Conservation (phyloP, 2,888 invertebrate genomes). For the Allolobophora icterica region DNA sequence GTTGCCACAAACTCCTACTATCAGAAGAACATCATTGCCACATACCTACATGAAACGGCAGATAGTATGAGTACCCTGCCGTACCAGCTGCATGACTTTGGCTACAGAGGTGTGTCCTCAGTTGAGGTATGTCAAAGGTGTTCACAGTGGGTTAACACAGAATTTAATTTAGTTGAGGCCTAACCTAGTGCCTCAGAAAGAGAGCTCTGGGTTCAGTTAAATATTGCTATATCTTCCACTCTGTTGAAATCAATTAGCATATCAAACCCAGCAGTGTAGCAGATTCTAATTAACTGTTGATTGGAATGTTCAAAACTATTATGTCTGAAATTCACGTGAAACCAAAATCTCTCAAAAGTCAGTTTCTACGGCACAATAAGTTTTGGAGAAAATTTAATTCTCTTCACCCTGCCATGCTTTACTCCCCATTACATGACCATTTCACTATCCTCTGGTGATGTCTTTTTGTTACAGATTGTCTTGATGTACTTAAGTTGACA, state of each 20-base stretch:
- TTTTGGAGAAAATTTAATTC: no score
- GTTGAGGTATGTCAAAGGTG: conserved; percentile 63
- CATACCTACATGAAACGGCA: conserved; percentile 64
- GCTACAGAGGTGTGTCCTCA: conserved; percentile 66
- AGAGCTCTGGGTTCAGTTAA: neutral
- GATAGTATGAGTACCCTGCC: conserved; percentile 62
- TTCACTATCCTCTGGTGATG: no score
- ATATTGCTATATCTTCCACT: neutral
- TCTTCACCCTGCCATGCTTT: no score
- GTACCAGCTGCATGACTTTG: conserved; percentile 68
- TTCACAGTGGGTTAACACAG: neutral
- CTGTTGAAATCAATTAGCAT: neutral
- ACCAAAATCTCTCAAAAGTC: no score
- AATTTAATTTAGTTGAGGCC: neutral
- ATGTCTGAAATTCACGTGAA: no score
- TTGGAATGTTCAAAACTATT: no score
- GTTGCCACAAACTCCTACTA: conserved; percentile 67
- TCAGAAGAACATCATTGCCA: conserved; percentile 65
- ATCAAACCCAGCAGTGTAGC: neutral
- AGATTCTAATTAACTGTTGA: neutral
- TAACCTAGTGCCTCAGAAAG: neutral
- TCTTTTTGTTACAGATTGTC: no score
- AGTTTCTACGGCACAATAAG: no score
- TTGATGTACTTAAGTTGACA: no score
- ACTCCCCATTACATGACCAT: no score